phyloP scores from a whole-genome alignment of 2,113 vertebrate genomes.

The Otis tarda region DNA sequence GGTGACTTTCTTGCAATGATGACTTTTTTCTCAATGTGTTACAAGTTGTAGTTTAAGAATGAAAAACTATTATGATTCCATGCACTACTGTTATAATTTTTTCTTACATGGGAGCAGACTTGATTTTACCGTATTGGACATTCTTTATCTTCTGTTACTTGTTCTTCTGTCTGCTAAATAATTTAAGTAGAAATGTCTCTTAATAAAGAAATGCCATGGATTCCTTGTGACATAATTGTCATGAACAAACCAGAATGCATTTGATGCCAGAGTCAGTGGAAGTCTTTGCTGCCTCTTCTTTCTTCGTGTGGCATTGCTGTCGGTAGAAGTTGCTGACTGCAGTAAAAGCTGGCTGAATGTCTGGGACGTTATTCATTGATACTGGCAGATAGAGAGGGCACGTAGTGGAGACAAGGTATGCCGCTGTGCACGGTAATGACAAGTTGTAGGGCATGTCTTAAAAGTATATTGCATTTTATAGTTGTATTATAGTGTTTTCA shows the following conservation, averaged over 20 bases:
- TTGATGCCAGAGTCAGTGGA: neutral
- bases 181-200: neutral
- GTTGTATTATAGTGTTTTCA: neutral
- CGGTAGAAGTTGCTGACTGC: neutral
- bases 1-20: neutral
- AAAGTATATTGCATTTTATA: neutral
- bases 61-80: neutral
- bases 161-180: neutral
- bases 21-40: neutral
- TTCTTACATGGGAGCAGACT: neutral
- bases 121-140: neutral
- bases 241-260: neutral
- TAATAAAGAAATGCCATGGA: neutral
- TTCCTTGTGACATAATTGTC: neutral
- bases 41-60: neutral
- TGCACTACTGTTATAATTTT: neutral
- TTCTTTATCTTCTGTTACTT: neutral
- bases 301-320: fast-evolving
- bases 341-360: neutral
- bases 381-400: neutral
- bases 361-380: neutral
- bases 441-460: neutral
- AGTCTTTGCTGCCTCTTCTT: neutral
- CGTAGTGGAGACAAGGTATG: neutral
- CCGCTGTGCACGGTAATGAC: neutral